phyloP scores from a whole-genome alignment of 2,113 vertebrate genomes.

The Sitta europaea region DNA sequence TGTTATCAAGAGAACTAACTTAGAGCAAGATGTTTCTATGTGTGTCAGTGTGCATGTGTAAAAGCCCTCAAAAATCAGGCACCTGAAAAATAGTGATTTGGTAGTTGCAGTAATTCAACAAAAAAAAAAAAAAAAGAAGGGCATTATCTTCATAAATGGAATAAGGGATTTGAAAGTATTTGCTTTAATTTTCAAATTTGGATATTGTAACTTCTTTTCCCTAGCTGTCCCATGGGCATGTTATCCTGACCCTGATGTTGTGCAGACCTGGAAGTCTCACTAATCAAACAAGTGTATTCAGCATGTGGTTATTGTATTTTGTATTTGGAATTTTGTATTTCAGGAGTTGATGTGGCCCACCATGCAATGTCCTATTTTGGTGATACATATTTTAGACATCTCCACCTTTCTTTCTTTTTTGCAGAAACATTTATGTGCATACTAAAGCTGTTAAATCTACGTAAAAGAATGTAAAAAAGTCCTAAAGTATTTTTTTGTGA shows the following conservation, averaged over 20 bases:
- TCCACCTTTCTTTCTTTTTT: not conserved
- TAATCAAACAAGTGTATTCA: not conserved
- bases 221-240: not conserved
- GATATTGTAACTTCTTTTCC: not conserved
- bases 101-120: not conserved
- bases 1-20: not conserved
- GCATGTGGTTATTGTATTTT: not conserved
- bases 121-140: not conserved
- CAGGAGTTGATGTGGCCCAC: not conserved
- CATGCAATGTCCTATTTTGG: not conserved
- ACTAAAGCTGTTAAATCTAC: not conserved
- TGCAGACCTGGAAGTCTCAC: not conserved
- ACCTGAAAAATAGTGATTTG: not conserved
- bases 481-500: not conserved
- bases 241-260: accelerated
- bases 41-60: not conserved
- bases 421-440: not conserved
- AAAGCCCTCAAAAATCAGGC: not conserved
- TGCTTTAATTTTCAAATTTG: not conserved
- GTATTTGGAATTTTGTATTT: not conserved
- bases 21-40: not conserved
- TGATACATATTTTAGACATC: not conserved
- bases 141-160: not conserved
- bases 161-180: not conserved
- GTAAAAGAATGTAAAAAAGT: not conserved